Conservation (phyloP, 37 sponge, comb jelly and placozoan species). For the Tethya wilhelma region DNA sequence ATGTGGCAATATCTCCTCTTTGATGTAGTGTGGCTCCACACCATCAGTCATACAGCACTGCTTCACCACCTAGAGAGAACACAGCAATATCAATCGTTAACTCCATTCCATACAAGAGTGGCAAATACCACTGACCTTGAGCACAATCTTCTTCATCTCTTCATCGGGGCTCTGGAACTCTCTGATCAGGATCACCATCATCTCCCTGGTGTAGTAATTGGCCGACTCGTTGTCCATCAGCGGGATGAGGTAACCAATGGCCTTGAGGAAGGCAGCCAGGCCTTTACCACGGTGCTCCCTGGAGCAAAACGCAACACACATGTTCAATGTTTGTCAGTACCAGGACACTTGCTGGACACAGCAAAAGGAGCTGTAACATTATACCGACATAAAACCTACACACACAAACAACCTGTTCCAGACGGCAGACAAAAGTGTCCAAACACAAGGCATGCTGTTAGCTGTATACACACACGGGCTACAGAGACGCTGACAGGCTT, state of each 20-base stretch:
- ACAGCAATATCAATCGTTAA: neutral
- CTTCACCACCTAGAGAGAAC: constrained; percentile 90
- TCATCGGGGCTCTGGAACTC: constrained; percentile 99
- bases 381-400: too few relatives aligned
- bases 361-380: too few relatives aligned
- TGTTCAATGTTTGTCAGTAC: too few relatives aligned
- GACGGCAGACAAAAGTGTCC: too few relatives aligned
- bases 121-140: constrained; percentile 72
- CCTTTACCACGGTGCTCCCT: constrained; percentile 77
- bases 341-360: too few relatives aligned
- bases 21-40: constrained; percentile 96
- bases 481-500: too few relatives aligned
- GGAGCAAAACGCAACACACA: neutral
- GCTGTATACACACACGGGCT: too few relatives aligned
- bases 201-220: constrained; percentile 95
- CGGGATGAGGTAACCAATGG: constrained; percentile 98
- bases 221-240: constrained; percentile 98
- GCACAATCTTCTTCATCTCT: constrained; percentile 99
- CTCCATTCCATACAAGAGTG: neutral
- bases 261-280: constrained; percentile 98
- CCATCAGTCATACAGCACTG: constrained; percentile 99
- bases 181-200: constrained; percentile 96
- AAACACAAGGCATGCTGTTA: neutral
- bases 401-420: too few relatives aligned
- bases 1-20: constrained; percentile 92